phyloP scores from a whole-genome alignment of 2,797 vertebrate species.

The Hylomyscus alleni region DNA sequence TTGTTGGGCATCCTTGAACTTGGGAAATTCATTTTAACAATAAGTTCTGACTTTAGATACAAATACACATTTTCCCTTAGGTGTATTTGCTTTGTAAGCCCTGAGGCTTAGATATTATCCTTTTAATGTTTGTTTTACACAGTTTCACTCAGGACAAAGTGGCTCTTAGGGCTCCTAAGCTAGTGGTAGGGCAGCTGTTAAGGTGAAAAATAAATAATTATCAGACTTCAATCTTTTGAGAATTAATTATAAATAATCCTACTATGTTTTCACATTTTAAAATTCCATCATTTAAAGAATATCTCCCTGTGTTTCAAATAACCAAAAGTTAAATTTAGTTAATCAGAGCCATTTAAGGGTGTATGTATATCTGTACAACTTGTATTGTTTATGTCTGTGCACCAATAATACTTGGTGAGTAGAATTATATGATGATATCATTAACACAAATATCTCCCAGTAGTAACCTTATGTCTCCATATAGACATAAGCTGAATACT shows the following conservation, averaged over 20 bases:
- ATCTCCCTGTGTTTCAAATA: constrained; percentile 85
- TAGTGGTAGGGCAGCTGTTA: not conserved
- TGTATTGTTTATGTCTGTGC: constrained; percentile 85
- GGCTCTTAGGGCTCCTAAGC: not conserved
- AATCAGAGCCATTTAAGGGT: constrained; percentile 91
- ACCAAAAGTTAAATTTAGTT: constrained; percentile 82
- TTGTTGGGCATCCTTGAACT: constrained; percentile 28
- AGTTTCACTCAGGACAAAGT: not conserved
- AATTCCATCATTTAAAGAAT: constrained; percentile 52
- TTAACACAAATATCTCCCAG: constrained; percentile 51
- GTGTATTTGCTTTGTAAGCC: constrained; percentile 55
- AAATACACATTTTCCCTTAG: not conserved
- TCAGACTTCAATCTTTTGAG: constrained; percentile 54
- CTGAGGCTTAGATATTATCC: not conserved
- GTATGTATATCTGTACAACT: constrained; percentile 92
- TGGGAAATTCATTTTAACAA: constrained; percentile 38
- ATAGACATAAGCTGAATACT: constrained; percentile 59
- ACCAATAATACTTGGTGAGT: constrained; percentile 62
- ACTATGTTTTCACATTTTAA: constrained; percentile 58
- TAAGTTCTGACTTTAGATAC: not conserved
- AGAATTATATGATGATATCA: constrained; percentile 66
- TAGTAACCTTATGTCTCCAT: constrained; percentile 51
- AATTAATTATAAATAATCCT: constrained; percentile 51
- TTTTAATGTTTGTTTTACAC: not conserved
- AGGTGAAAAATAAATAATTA: constrained; percentile 2